Evolutionary conservation across 2,797 vertebrate genomes (phyloP).

Genomic region (Mareca penelope): DNA sequence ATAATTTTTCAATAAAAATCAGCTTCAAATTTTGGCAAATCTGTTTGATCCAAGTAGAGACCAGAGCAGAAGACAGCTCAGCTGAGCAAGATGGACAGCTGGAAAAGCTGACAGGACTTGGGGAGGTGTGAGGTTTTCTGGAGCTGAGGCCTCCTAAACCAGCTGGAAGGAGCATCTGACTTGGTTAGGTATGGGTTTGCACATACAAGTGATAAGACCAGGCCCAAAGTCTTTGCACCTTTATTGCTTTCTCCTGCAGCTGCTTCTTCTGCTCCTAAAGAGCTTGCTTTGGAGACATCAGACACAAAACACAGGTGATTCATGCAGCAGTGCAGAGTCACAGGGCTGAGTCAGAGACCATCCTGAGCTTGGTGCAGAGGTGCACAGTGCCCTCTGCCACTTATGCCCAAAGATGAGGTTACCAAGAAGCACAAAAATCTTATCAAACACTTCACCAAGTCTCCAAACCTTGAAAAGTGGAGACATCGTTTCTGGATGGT

Average conservation of each 20-base stretch:
- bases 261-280: background rate
- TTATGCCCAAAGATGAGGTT: background rate
- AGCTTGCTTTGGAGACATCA: background rate
- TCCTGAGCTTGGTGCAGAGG: background rate
- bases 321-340: background rate
- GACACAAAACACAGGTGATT: background rate
- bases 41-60: rapidly evolving
- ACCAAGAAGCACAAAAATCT: background rate
- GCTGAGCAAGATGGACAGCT: background rate
- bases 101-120: background rate
- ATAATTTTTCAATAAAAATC: background rate
- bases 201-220: background rate
- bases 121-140: background rate
- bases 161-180: background rate
- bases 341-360: rapidly evolving
- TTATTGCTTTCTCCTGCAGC: background rate
- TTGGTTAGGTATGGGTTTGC: background rate
- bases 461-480: background rate
- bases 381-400: background rate
- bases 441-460: background rate
- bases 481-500: background rate
- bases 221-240: background rate
- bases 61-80: background rate
- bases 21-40: background rate
- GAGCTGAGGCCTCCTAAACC: background rate